Base-by-base conservation (phyloP, 2,113 vertebrate species). In the Tricholaema leucomelas region DNA sequence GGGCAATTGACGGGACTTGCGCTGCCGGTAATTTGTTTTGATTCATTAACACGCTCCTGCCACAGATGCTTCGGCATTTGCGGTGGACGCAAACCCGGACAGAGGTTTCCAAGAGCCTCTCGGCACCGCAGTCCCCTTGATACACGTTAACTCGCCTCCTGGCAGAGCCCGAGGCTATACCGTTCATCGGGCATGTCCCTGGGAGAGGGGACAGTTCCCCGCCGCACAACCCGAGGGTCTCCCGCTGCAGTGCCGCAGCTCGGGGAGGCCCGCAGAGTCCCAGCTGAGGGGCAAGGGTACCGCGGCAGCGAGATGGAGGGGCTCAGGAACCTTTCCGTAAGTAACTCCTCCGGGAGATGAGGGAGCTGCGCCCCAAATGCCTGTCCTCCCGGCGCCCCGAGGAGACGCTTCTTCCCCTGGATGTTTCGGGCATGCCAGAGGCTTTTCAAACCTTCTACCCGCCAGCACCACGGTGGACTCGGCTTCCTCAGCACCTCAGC, bases 91-190 rank as follows among this genome's bases (percentile, higher is more conserved):
- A n/a, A 1, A 3, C 9, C 24, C 50, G 2, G 58, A 7, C 38
- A 2, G 36, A 6, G 63, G 2, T 23, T 5, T 5, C 50, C 14
- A 6, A 27, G 10, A 58, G 42, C 66, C 79, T 11, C 4, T 2
- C 35, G 17, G 55, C 50, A 14, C 56, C 12, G 17, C 65, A 15
- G 44, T 17, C 46, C 44, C 7, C n/a, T 35, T 15, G 46, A 15
- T 35, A 27, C 31, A 0, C 17, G 0, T 25, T n/a, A 4, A 8
- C 33, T 5, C 30, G 15, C n/a, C 61, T 9, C 30, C 27, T 10
- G 33, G 44, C 25, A 27, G 66, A 2, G 25, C 25, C 52, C 38
- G 61, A 30, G 50, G 15, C 30, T 46, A 28, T n/a, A 25, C 71
- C 46, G 14, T 1, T 7, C 30, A 1, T 15, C 16, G 48, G 5